Conservation (phyloP, 1,140 invertebrate genomes). For the Luehdorfia chinensis region DNA sequence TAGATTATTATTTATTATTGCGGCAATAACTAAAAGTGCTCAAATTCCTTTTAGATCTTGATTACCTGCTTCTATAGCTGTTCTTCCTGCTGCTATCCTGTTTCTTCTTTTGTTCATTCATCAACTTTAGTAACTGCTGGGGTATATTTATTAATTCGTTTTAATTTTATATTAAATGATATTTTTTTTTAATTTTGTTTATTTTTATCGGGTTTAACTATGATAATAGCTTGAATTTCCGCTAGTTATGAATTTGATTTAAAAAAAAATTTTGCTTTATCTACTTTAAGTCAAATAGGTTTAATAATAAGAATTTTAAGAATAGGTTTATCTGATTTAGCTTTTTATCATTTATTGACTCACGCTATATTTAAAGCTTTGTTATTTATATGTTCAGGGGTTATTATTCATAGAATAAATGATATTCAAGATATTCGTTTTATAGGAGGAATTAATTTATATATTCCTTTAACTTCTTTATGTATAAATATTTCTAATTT, state of each 20-base stretch:
- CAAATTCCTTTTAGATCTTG: too few relatives aligned
- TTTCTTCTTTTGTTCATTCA: conserved; percentile 86
- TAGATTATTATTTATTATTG: too few relatives aligned
- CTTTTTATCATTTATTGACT: conserved; percentile 35
- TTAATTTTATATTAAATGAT: conserved; percentile 64
- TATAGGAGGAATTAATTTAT: conserved; percentile 54
- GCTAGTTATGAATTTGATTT: conserved; percentile 82
- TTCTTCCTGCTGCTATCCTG: too few relatives aligned
- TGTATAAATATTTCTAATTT: conserved; percentile 44
- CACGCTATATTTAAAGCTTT: too few relatives aligned
- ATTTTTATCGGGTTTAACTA: too few relatives aligned
- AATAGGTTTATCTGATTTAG: too few relatives aligned
- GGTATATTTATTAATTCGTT: conserved; percentile 84
- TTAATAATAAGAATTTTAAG: conserved; percentile 78
- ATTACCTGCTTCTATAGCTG: conserved; percentile 83
- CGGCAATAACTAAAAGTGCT: conserved; percentile 84
- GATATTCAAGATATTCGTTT: conserved; percentile 81
- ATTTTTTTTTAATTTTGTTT: conserved; percentile 45
- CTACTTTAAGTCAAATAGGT: conserved; percentile 82
- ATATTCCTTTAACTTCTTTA: too few relatives aligned
- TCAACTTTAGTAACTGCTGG: conserved; percentile 85
- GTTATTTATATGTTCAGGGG: too few relatives aligned
- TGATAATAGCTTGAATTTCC: conserved; percentile 77
- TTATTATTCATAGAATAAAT: conserved; percentile 79
- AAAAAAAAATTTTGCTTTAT: too few relatives aligned